A percentile compares a stretch with the other conserved stretches of the same genome.
Conservation (phyloP, 2,888 invertebrate genomes). For the Cryptophagus acutangulus region DNA sequence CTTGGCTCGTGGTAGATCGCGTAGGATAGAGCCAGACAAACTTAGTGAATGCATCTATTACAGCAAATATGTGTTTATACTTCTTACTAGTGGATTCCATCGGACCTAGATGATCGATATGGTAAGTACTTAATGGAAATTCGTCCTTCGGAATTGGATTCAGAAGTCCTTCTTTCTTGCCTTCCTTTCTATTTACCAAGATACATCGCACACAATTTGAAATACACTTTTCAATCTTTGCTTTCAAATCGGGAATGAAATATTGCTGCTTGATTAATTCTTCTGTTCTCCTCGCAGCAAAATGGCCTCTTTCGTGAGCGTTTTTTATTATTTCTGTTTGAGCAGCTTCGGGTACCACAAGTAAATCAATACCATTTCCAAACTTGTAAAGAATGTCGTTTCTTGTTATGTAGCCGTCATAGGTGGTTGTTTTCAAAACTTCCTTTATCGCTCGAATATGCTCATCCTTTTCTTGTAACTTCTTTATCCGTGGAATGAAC, state of each 20-base stretch:
- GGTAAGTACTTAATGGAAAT: slow-evolving; percentile 27
- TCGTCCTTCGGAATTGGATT: slow-evolving; percentile 25
- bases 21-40: slow-evolving; percentile 36
- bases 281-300: slow-evolving; percentile 21
- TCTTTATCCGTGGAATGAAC: too few relatives aligned
- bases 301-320: slow-evolving; percentile 22
- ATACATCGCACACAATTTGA: slow-evolving; percentile 22
- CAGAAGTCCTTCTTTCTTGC: slow-evolving; percentile 25
- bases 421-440: too few relatives aligned
- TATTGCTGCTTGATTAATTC: slow-evolving; percentile 21
- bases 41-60: slow-evolving; percentile 36
- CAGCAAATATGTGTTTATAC: slow-evolving; percentile 35
- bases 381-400: slow-evolving; percentile 23
- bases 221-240: slow-evolving; percentile 14
- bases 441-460: too few relatives aligned
- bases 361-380: slow-evolving; percentile 11
- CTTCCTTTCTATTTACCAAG: slow-evolving; percentile 22
- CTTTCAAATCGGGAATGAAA: slow-evolving; percentile 19
- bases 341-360: slow-evolving; percentile 21
- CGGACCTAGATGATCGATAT: slow-evolving; percentile 32
- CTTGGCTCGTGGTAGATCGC: slow-evolving; percentile 29
- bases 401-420: slow-evolving; percentile 19
- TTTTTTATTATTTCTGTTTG: slow-evolving; percentile 18
- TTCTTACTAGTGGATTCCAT: slow-evolving; percentile 25
- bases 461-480: too few relatives aligned